phyloP scores from a whole-genome alignment of 2,797 vertebrate genomes.

The Parauchenoglanis punctatus region DNA sequence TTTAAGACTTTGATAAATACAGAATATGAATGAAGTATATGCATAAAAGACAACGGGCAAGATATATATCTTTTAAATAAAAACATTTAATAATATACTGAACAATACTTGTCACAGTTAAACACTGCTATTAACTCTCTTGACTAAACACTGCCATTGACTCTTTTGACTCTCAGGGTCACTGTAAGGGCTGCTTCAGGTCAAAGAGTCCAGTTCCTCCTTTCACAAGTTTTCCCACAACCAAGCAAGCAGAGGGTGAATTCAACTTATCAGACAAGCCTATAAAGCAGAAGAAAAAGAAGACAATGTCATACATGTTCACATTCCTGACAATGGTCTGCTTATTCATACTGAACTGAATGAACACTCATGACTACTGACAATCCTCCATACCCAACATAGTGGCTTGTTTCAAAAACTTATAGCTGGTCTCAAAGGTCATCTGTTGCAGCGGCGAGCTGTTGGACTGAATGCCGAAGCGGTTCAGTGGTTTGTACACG shows the following conservation, averaged over 20 bases:
- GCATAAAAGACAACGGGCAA: neutral
- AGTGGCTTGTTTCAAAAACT: slow-evolving; percentile 93
- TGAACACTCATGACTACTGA: neutral
- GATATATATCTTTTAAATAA: neutral
- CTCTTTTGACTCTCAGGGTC: slow-evolving; percentile 37
- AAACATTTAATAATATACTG: neutral
- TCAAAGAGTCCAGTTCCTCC: slow-evolving; percentile 96
- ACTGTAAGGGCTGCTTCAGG: slow-evolving; percentile 91
- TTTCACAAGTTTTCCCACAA: slow-evolving; percentile 92
- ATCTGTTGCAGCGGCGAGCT: slow-evolving; percentile 97
- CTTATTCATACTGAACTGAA: neutral
- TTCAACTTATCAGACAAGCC: slow-evolving; percentile 84
- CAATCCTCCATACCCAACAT: slow-evolving; percentile 82
- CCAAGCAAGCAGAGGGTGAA: slow-evolving; percentile 92
- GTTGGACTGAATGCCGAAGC: slow-evolving; percentile 87
- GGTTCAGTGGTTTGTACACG: slow-evolving; percentile 89
- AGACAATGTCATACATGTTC: neutral
- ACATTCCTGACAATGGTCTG: neutral
- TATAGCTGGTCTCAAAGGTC: slow-evolving; percentile 97
- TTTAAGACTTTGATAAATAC: neutral
- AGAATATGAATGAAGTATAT: neutral
- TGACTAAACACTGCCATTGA: neutral
- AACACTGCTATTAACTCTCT: neutral
- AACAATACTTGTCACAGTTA: neutral
- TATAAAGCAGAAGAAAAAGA: slow-evolving; percentile 59